phyloP scores from a whole-genome alignment of 2,797 vertebrate genomes.

The Aplochiton taeniatus region DNA sequence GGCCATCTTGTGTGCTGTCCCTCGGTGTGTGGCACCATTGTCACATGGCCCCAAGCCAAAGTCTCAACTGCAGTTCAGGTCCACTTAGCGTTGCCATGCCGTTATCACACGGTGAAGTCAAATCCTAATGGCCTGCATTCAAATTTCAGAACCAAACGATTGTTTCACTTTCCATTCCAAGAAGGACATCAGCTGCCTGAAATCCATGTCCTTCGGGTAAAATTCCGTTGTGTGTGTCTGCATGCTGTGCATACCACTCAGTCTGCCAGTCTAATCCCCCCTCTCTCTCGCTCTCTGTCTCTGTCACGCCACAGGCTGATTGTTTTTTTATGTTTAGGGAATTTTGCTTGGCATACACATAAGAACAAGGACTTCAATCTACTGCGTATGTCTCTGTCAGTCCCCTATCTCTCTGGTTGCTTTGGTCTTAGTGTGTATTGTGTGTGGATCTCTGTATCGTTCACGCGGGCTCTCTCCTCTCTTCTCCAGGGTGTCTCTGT shows the following conservation, averaged over 20 bases:
- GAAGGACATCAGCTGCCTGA: not conserved
- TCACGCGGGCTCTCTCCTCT: constrained; percentile 35
- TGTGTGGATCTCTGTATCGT: constrained; percentile 18
- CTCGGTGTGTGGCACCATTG: not conserved
- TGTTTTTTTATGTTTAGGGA: too few relatives aligned
- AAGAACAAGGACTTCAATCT: too few relatives aligned
- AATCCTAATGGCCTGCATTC: not conserved
- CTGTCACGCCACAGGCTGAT: too few relatives aligned
- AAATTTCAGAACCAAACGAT: not conserved
- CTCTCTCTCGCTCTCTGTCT: too few relatives aligned
- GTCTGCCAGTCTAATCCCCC: too few relatives aligned
- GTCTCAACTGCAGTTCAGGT: not conserved
- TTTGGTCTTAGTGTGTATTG: not conserved
- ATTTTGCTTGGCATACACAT: too few relatives aligned
- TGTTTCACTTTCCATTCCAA: not conserved
- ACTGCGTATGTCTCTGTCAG: too few relatives aligned
- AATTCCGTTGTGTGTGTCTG: not conserved
- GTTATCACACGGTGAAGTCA: not conserved
- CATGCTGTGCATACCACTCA: too few relatives aligned
- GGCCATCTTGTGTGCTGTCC: constrained; percentile 14
- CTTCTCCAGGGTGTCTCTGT: constrained; percentile 34
- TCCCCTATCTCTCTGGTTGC: too few relatives aligned
- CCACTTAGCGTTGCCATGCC: not conserved
- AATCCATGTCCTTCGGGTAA: not conserved
- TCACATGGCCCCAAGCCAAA: constrained; percentile 3